These are phyloP conservation scores for Sphenopsis melanotis DNA, from an alignment of 2,797 vertebrate genomes.

Conservation along the genomic window DNA sequence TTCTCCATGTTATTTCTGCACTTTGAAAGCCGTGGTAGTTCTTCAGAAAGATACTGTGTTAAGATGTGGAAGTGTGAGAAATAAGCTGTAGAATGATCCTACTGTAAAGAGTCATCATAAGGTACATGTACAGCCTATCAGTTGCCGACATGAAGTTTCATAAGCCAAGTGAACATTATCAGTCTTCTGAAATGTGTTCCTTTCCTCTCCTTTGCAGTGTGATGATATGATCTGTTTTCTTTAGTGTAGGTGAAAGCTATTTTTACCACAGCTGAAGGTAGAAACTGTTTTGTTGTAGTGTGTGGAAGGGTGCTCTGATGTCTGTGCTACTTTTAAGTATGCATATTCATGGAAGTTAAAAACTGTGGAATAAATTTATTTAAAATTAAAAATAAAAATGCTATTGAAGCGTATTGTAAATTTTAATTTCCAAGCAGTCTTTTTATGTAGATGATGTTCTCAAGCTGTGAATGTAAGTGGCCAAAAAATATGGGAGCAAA, in stretches of 20 bases:
- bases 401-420: not conserved
- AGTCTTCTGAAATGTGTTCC: not conserved
- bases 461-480: not conserved
- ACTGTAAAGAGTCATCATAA: not conserved
- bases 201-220: not conserved
- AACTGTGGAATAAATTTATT: not conserved
- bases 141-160: not conserved
- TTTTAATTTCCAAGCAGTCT: not conserved
- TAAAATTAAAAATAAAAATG: not conserved
- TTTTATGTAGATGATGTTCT: not conserved
- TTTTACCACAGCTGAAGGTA: not conserved
- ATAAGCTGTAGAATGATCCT: not conserved
- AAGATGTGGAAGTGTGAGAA: not conserved
- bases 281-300: not conserved
- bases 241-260: not conserved
- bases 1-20: not conserved
- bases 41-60: not conserved
- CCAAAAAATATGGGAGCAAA: not conserved
- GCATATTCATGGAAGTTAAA: not conserved
- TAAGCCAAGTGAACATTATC: not conserved
- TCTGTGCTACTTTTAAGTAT: not conserved
- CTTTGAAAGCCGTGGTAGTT: not conserved
- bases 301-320: not conserved
- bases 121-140: not conserved
- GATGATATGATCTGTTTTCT: not conserved